A percentile compares a stretch with the other conserved stretches of the same genome.
phyloP scores from a whole-genome alignment of 2,113 vertebrate species.

The Centropristis striata region DNA sequence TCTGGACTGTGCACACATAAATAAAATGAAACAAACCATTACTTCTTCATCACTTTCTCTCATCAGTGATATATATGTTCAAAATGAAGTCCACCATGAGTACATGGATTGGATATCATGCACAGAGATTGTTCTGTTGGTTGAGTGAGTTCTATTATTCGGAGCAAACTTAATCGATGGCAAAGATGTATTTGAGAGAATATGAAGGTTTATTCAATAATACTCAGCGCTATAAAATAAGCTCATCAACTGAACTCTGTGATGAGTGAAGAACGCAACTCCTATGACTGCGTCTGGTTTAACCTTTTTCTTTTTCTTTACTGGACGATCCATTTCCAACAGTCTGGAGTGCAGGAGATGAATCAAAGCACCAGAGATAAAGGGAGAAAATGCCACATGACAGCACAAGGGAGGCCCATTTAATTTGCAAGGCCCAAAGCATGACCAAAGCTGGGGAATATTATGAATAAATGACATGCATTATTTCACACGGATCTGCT shows the following conservation, averaged over 20 bases:
- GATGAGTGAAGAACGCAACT: constrained; percentile 12
- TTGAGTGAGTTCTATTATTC: constrained; percentile 37
- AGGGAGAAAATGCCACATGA: constrained; percentile 56
- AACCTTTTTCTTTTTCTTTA: constrained; percentile 26
- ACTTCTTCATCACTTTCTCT: constrained; percentile 2
- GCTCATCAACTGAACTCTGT: constrained; percentile 23
- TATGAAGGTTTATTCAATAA: constrained; percentile 47
- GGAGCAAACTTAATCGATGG: constrained; percentile 27
- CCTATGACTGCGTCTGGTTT: constrained; percentile 10
- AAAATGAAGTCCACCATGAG: neutral
- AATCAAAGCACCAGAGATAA: constrained; percentile 39
- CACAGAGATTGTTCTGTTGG: neutral
- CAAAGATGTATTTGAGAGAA: constrained; percentile 29
- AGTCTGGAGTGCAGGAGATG: constrained; percentile 42
- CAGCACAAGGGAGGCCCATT: constrained; percentile 56
- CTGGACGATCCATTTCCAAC: constrained; percentile 30
- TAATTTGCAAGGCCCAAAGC: constrained; percentile 68
- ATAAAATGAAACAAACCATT: constrained; percentile 7
- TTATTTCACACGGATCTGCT: constrained; percentile 70
- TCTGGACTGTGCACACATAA: neutral
- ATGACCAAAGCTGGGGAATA: constrained; percentile 62
- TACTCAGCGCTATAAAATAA: constrained; percentile 10
- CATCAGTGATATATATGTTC: constrained; percentile 6
- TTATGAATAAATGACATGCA: constrained; percentile 83
- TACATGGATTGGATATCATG: constrained; percentile 11